Evolutionary conservation across 2,113 vertebrate species (phyloP).

Genomic region (Cyphotilapia sp.): DNA sequence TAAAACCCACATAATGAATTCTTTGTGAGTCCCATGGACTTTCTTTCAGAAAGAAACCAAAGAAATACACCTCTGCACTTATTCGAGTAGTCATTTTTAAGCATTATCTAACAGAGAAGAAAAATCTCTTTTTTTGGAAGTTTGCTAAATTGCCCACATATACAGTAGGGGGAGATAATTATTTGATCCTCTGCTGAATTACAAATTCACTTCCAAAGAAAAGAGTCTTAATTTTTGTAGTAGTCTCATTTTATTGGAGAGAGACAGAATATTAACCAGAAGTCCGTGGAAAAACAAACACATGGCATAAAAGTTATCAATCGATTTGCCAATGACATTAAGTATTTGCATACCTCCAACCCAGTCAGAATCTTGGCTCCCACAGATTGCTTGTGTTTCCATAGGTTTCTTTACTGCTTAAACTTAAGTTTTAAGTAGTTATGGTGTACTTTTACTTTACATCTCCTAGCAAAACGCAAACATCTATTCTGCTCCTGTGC

Average conservation of each 20-base stretch:
- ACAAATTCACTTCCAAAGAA: background rate
- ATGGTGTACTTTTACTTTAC: background rate
- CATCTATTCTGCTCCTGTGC: background rate
- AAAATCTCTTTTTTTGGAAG: background rate
- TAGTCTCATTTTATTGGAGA: background rate
- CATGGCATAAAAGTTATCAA: background rate
- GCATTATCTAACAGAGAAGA: background rate
- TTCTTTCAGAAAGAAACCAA: background rate
- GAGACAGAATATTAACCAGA: background rate
- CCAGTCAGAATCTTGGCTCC: background rate
- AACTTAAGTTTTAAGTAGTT: background rate
- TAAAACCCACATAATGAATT: background rate
- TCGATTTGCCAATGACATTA: background rate
- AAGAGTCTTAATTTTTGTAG: background rate
- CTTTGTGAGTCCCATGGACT: background rate
- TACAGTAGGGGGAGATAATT: background rate
- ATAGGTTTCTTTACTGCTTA: background rate
- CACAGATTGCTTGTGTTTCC: background rate
- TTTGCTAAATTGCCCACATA: background rate
- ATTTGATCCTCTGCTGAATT: background rate
- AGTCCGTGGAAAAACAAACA: rapidly evolving
- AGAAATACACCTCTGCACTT: background rate
- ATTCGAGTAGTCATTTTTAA: background rate
- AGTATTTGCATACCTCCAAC: background rate
- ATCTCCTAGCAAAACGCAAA: background rate